Evolutionary conservation across 2,888 invertebrate species (phyloP).

Genomic region (Ophonus ardosiacus): DNA sequence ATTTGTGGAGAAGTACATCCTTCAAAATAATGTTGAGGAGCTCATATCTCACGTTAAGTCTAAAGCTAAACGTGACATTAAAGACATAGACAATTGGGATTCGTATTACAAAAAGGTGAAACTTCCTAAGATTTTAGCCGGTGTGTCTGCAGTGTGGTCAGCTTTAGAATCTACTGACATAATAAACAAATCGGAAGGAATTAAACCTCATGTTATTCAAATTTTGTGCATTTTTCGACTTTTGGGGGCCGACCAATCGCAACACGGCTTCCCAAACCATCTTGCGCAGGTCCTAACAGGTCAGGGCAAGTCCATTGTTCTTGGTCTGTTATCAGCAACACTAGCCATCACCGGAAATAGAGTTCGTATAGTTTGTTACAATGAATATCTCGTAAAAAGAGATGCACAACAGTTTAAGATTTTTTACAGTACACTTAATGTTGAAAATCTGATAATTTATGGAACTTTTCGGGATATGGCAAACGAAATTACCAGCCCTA

Average conservation of each 20-base stretch:
- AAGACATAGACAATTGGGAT: constrained; percentile 17
- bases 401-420: constrained; percentile 24
- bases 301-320: constrained; percentile 38
- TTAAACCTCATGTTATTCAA: constrained; percentile 38
- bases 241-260: constrained; percentile 13
- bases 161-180: constrained; percentile 32
- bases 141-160: constrained; percentile 47
- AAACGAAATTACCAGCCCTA: constrained; percentile 15
- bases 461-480: constrained; percentile 54
- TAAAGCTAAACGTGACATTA: background rate
- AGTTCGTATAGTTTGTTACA: constrained; percentile 36
- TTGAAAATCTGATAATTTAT: constrained; percentile 10
- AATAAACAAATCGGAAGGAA: background rate
- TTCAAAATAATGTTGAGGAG: background rate
- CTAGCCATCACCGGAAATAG: constrained; percentile 37
- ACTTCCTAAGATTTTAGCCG: constrained; percentile 28
- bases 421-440: constrained; percentile 5
- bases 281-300: constrained; percentile 51
- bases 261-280: constrained; percentile 8
- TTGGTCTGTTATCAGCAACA: constrained; percentile 5
- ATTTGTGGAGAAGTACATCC: constrained; percentile 28
- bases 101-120: background rate
- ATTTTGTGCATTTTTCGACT: constrained; percentile 44
- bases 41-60: background rate
- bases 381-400: constrained; percentile 27